Percentiles rank a stretch among this genome's conserved stretches.
phyloP scores from a whole-genome alignment of 2,888 invertebrate species.

The Graphium colonna region DNA sequence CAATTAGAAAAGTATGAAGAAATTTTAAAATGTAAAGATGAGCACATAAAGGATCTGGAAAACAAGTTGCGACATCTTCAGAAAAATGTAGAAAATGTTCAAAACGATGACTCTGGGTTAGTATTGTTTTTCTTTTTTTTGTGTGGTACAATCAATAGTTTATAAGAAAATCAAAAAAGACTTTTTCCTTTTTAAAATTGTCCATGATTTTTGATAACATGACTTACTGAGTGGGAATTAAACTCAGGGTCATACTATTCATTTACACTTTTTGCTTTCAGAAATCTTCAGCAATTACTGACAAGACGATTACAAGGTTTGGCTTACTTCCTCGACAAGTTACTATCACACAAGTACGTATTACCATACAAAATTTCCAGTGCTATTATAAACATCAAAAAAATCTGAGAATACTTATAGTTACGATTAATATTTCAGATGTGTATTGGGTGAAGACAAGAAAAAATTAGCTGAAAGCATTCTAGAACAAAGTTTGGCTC shows the following conservation, averaged over 20 bases:
- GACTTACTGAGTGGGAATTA: too few relatives aligned
- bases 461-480: conserved; percentile 72
- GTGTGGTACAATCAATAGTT: too few relatives aligned
- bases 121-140: too few relatives aligned
- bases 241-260: too few relatives aligned
- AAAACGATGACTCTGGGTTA: conserved; percentile 42
- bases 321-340: conserved; percentile 82
- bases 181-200: too few relatives aligned
- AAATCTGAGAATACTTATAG: neutral
- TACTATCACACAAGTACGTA: conserved; percentile 81
- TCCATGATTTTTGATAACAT: too few relatives aligned
- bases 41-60: conserved; percentile 76
- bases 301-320: conserved; percentile 83
- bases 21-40: conserved; percentile 76
- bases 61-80: conserved; percentile 62
- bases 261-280: too few relatives aligned
- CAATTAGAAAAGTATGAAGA: conserved; percentile 70
- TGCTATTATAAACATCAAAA: too few relatives aligned
- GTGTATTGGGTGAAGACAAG: conserved; percentile 73
- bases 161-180: too few relatives aligned
- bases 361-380: neutral
- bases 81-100: conserved; percentile 51
- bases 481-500: conserved; percentile 69
- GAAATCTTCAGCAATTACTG: conserved; percentile 74
- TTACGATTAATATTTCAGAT: conserved; percentile 43